Evolutionary conservation across 2,888 invertebrate genomes (phyloP).

Genomic region (Micropterix aruncella): DNA sequence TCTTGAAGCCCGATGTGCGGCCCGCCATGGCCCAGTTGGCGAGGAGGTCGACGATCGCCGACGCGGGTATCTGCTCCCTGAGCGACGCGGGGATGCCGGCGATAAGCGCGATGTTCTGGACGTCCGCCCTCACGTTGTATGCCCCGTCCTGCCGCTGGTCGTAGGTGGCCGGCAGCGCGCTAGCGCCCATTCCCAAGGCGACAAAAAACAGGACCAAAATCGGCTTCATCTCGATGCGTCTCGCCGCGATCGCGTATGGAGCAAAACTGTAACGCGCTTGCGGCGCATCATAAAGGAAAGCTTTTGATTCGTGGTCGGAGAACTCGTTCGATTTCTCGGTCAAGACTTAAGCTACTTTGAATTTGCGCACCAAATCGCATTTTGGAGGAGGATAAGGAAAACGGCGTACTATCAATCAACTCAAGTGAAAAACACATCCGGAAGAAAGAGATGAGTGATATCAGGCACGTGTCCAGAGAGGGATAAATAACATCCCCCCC

Average conservation of each 20-base stretch:
- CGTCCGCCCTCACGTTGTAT: constrained; percentile 54
- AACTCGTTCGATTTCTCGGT: background rate
- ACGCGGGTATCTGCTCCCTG: constrained; percentile 17
- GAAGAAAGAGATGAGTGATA: too few species aligned
- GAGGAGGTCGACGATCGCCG: constrained; percentile 18
- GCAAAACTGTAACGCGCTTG: background rate
- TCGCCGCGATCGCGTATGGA: constrained; percentile 6
- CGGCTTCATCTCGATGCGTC: too few species aligned
- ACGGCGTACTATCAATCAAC: too few species aligned
- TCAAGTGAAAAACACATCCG: too few species aligned
- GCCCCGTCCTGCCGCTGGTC: constrained; percentile 71
- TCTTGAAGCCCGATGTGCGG: constrained; percentile 5
- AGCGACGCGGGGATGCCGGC: constrained; percentile 43
- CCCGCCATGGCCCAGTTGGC: constrained; percentile 17
- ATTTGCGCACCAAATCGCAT: too few species aligned
- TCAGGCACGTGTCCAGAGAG: too few species aligned
- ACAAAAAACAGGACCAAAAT: too few species aligned
- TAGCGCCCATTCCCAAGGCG: constrained; percentile 22
- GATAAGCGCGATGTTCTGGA: constrained; percentile 60
- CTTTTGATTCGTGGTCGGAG: background rate
- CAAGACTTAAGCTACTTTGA: background rate
- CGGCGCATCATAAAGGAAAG: background rate
- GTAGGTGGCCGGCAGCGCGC: constrained; percentile 26
- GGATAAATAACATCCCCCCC: too few species aligned
- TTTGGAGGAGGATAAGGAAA: too few species aligned